Evolutionary conservation across 2,113 vertebrate genomes (phyloP).

Genomic region (Piaya cayana): DNA sequence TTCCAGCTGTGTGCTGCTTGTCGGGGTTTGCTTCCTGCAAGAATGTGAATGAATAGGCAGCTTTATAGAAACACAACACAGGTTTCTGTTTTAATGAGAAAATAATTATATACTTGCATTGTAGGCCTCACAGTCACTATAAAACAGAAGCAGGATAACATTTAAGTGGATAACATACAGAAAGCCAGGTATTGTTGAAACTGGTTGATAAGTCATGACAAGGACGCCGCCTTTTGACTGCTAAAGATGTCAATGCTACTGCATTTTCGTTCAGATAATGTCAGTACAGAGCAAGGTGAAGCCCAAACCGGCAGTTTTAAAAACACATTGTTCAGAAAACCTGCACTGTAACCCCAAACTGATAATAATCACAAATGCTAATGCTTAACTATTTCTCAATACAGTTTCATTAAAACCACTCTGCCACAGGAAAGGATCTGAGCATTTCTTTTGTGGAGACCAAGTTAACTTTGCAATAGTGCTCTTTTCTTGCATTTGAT

Average conservation of each 20-base stretch:
- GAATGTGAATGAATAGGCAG: not conserved
- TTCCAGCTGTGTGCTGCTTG: not conserved
- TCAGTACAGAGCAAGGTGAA: slow-evolving; percentile 64
- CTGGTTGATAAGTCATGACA: slow-evolving; percentile 67
- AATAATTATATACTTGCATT: slow-evolving; percentile 92
- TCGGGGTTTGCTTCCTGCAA: not conserved
- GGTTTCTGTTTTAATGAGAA: slow-evolving; percentile 95
- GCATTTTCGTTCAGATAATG: slow-evolving; percentile 21
- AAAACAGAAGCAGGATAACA: slow-evolving; percentile 90
- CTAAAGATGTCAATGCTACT: slow-evolving; percentile 56
- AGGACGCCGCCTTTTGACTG: slow-evolving; percentile 45
- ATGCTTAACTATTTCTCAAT: slow-evolving; percentile 71
- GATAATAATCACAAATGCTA: slow-evolving; percentile 73
- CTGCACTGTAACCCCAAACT: slow-evolving; percentile 64
- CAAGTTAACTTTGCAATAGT: slow-evolving; percentile 70
- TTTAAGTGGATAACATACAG: slow-evolving; percentile 90
- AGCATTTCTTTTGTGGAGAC: slow-evolving; percentile 56
- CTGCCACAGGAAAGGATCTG: slow-evolving; percentile 63
- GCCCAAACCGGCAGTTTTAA: slow-evolving; percentile 64
- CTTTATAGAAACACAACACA: slow-evolving; percentile 71
- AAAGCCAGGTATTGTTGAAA: slow-evolving; percentile 73
- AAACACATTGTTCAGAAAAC: slow-evolving; percentile 65
- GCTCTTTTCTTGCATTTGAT: slow-evolving; percentile 51
- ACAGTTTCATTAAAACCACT: slow-evolving; percentile 72
- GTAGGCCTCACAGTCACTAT: slow-evolving; percentile 90